phyloP scores from a whole-genome alignment of 2,113 vertebrate genomes.

The Thermophis baileyi region DNA sequence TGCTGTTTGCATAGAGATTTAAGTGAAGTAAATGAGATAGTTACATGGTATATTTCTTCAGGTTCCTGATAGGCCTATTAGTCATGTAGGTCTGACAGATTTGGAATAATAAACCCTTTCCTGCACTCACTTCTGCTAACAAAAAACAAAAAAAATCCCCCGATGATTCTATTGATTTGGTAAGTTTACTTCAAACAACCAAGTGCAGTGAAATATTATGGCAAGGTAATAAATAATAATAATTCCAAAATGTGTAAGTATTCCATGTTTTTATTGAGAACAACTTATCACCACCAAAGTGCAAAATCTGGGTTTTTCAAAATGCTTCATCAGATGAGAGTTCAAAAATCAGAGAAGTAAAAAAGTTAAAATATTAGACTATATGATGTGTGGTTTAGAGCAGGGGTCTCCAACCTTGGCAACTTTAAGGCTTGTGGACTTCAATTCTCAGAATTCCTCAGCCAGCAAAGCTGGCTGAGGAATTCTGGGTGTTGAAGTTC shows the following conservation, averaged over 20 bases:
- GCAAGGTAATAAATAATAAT: background rate
- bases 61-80: background rate
- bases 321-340: background rate
- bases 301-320: background rate
- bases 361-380: background rate
- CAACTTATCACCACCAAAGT: background rate
- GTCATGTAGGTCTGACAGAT: background rate
- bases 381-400: background rate
- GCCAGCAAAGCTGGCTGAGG: too few relatives aligned
- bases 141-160: background rate
- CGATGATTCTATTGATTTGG: background rate
- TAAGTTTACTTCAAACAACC: background rate
- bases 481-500: too few relatives aligned
- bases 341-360: background rate
- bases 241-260: background rate
- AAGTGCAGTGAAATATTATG: background rate
- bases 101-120: background rate
- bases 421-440: too few relatives aligned
- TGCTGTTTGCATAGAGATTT: background rate
- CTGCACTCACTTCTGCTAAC: background rate
- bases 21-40: background rate
- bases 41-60: background rate
- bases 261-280: background rate
- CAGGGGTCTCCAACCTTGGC: too few relatives aligned
- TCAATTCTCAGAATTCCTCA: too few relatives aligned